Percentiles rank a stretch among this genome's conserved stretches.
These are phyloP conservation scores for Callyntrura guangdongensis DNA, from an alignment of 2,888 invertebrate genomes.

Conservation along the genomic window DNA sequence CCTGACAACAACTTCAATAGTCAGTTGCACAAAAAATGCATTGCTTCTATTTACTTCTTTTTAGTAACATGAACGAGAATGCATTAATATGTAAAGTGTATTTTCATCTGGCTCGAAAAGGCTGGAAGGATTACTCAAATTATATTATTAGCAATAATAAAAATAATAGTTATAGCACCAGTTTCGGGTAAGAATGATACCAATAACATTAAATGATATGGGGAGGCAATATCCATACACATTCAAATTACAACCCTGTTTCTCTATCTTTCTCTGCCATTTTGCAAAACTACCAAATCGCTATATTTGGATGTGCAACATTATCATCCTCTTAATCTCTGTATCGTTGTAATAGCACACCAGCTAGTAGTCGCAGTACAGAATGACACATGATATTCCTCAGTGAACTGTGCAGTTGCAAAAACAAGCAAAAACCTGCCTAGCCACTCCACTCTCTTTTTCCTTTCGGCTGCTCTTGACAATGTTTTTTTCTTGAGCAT, in stretches of 20 bases:
- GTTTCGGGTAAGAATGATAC: not conserved
- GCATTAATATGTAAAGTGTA: not conserved
- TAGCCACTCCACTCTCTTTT: constrained; percentile 21
- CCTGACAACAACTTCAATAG: not conserved
- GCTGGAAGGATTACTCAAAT: not conserved
- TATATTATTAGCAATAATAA: not conserved
- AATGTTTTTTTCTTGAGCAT: not conserved
- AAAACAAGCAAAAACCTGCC: constrained; percentile 2
- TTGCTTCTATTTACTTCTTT: not conserved
- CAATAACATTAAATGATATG: not conserved
- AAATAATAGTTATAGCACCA: not conserved
- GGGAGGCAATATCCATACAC: not conserved
- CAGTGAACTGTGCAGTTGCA: not conserved
- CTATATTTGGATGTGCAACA: constrained; percentile 8
- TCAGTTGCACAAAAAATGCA: constrained; percentile 34
- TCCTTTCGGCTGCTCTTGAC: not conserved
- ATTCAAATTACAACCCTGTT: not conserved
- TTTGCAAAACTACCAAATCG: not conserved
- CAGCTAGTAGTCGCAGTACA: not conserved
- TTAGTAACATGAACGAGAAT: not conserved
- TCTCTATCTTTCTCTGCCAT: not conserved
- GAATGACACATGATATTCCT: not conserved
- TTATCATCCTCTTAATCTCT: not conserved
- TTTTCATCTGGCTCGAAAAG: not conserved
- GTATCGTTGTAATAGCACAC: not conserved